Evolutionary conservation across 2,888 invertebrate species (phyloP).

Genomic region (Leucophenga maculata): DNA sequence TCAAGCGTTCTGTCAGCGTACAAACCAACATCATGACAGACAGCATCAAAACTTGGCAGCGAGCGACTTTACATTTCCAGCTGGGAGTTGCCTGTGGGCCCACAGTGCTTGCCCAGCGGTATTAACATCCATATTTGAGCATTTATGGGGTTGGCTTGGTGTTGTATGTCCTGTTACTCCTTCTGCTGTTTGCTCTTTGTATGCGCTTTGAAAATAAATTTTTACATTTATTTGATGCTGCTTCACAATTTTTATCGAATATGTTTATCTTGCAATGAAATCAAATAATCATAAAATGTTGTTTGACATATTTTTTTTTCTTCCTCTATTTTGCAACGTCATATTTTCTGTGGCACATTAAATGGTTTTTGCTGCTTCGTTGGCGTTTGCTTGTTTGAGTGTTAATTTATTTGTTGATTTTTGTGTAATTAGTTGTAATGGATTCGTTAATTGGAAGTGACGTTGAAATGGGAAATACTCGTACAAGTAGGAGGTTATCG

Average conservation of each 20-base stretch:
- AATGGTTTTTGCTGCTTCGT: not conserved
- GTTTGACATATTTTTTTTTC: constrained; percentile 41
- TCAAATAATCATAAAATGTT: constrained; percentile 41
- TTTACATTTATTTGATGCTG: not conserved
- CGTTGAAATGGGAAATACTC: no score
- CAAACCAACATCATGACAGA: not conserved
- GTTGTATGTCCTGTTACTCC: not conserved
- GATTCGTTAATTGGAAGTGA: constrained; percentile 4
- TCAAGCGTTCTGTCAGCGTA: not conserved
- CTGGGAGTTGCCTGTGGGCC: not conserved
- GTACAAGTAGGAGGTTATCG: no score
- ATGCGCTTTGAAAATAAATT: constrained; percentile 1
- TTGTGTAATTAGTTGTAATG: constrained; percentile 18
- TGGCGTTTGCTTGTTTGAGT: not conserved
- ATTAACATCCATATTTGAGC: constrained; percentile 1
- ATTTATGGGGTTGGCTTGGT: not conserved
- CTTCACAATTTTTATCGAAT: constrained; percentile 1
- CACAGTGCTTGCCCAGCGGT: constrained; percentile 8
- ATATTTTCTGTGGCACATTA: not conserved
- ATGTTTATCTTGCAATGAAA: constrained; percentile 26
- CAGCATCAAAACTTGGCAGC: not conserved
- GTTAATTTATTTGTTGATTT: not conserved
- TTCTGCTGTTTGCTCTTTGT: not conserved
- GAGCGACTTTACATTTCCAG: not conserved
- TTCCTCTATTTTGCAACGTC: constrained; percentile 32